phyloP scores from a whole-genome alignment of 1,140 invertebrate genomes.

The Acromyrmex echinatior region DNA sequence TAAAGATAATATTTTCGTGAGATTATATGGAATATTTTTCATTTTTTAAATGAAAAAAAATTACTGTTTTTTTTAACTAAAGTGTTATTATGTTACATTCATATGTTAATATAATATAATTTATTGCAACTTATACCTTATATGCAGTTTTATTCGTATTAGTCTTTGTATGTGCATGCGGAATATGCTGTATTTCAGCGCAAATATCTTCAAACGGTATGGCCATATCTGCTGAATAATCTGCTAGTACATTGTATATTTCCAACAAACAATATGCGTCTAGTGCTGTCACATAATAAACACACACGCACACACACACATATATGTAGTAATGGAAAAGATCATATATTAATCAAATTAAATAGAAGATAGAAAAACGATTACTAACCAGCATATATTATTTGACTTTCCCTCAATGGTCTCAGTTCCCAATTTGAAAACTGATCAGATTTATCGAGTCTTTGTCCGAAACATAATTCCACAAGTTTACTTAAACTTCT shows the following conservation, averaged over 20 bases:
- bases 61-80: neutral
- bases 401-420: constrained; percentile 91
- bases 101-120: constrained; percentile 17
- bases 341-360: neutral
- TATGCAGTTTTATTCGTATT: constrained; percentile 73
- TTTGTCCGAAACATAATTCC: constrained; percentile 90
- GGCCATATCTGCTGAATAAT: constrained; percentile 85
- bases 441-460: constrained; percentile 93
- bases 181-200: constrained; percentile 83
- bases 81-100: neutral
- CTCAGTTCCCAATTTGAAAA: constrained; percentile 95
- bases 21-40: neutral
- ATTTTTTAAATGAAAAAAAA: neutral
- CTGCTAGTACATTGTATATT: constrained; percentile 89
- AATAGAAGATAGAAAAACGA: neutral
- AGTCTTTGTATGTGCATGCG: constrained; percentile 83
- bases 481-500: constrained; percentile 91
- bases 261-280: constrained; percentile 94
- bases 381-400: constrained; percentile 91
- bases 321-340: neutral
- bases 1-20: neutral
- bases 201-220: constrained; percentile 89
- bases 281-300: constrained; percentile 87
- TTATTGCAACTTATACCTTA: constrained; percentile 57
- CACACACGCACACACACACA: neutral